Conservation (phyloP, 1,140 invertebrate genomes). For the Orussus abietinus region DNA sequence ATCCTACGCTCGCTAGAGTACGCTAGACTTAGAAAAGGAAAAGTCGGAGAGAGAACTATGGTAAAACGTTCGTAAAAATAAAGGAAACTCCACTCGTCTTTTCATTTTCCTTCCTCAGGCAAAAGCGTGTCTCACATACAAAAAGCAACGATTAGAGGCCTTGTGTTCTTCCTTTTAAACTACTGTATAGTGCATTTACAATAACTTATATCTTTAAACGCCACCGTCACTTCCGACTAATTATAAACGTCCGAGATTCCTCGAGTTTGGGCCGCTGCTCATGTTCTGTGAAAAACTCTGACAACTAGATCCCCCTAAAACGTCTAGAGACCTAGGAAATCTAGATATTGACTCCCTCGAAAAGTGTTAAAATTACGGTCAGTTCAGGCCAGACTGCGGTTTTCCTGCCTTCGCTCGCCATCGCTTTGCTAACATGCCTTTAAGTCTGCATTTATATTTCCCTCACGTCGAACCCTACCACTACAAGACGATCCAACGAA, state of each 20-base stretch:
- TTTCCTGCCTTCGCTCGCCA: constrained; percentile 9
- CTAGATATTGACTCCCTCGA: too few species aligned
- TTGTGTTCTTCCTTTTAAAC: constrained; percentile 42
- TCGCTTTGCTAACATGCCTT: neutral
- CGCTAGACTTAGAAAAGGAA: constrained; percentile 26
- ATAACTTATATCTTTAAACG: too few species aligned
- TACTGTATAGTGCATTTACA: constrained; percentile 49
- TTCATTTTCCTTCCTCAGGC: constrained; percentile 27
- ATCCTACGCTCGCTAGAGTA: constrained; percentile 26
- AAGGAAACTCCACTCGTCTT: constrained; percentile 14
- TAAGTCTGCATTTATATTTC: too few species aligned
- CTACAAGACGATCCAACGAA: too few species aligned
- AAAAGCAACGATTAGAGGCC: constrained; percentile 54
- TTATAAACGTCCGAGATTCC: constrained; percentile 33
- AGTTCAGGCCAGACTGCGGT: constrained; percentile 39
- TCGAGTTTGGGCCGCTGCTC: constrained; percentile 36
- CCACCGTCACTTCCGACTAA: constrained; percentile 23
- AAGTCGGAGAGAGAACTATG: constrained; percentile 27
- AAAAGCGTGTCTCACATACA: constrained; percentile 49
- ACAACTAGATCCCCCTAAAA: too few species aligned
- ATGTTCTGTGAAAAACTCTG: too few species aligned
- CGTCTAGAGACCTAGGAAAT: too few species aligned
- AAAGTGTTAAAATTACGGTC: constrained; percentile 36
- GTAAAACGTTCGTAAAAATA: constrained; percentile 26
- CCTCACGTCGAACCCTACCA: too few species aligned